Conservation (phyloP, 2,797 vertebrate genomes). For the Acipenser oxyrinchus region DNA sequence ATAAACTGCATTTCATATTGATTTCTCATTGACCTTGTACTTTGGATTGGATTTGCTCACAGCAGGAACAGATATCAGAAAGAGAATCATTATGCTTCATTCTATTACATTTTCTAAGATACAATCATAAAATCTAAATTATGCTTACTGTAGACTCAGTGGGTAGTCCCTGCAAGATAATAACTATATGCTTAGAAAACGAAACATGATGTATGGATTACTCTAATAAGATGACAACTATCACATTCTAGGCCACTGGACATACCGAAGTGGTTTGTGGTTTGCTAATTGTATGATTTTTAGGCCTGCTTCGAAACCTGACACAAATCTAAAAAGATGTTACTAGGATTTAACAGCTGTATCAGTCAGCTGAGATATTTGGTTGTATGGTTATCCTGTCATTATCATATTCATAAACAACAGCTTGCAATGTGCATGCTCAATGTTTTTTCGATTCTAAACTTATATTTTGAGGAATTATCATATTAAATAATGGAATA, state of each 20-base stretch:
- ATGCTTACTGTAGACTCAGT: conserved; percentile 8
- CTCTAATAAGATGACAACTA: neutral
- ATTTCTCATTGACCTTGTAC: conserved; percentile 12
- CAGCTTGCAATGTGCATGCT: neutral
- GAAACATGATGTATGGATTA: neutral
- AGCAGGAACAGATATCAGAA: conserved; percentile 13
- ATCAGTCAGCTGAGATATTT: neutral
- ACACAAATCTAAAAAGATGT: neutral
- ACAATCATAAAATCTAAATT: conserved; percentile 13
- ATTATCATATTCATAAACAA: neutral
- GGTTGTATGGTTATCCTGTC: neutral
- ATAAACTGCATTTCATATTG: conserved; percentile 11
- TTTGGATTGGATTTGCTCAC: conserved; percentile 6
- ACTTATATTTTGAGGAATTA: neutral
- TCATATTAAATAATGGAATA: conserved; percentile 16
- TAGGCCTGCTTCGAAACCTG: neutral
- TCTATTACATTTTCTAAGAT: conserved; percentile 8
- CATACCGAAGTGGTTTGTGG: neutral
- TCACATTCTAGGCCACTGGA: neutral
- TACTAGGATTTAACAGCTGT: too few relatives aligned
- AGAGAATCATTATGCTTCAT: conserved; percentile 12
- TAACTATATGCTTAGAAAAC: conserved; percentile 5
- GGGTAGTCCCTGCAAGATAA: conserved; percentile 3
- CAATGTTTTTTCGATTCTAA: neutral
- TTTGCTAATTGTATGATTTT: neutral